phyloP scores from a whole-genome alignment of 2,113 vertebrate genomes.

The Sitta europaea region DNA sequence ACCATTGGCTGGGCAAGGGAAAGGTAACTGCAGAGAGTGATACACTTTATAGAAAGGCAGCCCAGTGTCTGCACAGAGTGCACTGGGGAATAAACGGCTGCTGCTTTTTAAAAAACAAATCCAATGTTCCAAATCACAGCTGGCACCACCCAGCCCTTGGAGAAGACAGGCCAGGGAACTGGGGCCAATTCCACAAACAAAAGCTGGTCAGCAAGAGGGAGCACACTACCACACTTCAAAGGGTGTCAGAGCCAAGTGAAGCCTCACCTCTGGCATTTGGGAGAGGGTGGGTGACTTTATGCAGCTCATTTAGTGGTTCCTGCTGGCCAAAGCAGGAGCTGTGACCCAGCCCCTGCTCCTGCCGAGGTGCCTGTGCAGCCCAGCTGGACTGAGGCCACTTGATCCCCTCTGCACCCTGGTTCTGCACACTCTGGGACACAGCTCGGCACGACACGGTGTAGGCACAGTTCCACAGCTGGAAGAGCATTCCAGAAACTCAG shows the following conservation, averaged over 20 bases:
- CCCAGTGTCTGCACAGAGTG: neutral
- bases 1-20: neutral
- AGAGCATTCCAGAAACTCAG: neutral
- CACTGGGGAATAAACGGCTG: neutral
- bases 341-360: neutral
- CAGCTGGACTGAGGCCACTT: neutral
- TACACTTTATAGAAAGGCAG: neutral
- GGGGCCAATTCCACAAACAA: neutral
- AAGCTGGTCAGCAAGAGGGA: neutral
- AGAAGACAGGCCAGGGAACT: neutral
- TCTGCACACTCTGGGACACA: neutral
- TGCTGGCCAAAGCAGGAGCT: neutral
- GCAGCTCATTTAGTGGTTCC: neutral
- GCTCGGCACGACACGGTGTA: neutral
- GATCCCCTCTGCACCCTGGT: neutral
- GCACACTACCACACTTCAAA: accelerated
- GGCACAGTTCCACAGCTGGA: neutral
- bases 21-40: neutral
- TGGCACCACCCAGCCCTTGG: neutral
- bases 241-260: neutral
- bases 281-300: neutral
- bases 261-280: neutral
- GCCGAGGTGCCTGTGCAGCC: neutral
- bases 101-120: neutral
- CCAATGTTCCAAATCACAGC: neutral